A percentile compares a stretch with the other conserved stretches of the same genome.
Evolutionary conservation across 1,140 invertebrate genomes (phyloP).

Genomic region (Latrodectus geometricus): DNA sequence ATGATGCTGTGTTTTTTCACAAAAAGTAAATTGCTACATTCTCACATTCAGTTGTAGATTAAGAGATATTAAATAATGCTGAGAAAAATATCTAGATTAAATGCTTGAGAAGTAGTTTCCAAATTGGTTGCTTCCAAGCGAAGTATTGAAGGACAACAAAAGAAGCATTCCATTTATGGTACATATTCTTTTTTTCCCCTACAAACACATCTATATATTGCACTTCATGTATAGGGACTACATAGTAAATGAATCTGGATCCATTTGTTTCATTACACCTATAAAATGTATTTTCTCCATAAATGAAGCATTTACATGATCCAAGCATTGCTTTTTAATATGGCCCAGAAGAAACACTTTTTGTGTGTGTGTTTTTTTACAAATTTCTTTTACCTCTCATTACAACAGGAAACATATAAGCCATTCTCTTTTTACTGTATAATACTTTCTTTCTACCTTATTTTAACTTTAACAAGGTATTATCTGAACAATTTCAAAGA

Average conservation of each 20-base stretch:
- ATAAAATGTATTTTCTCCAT: too few relatives aligned
- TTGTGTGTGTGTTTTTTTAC: too few relatives aligned
- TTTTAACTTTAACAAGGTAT: too few relatives aligned
- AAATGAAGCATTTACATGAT: too few relatives aligned
- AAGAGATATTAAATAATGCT: conserved; percentile 1
- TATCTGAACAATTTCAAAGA: too few relatives aligned
- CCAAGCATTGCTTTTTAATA: too few relatives aligned
- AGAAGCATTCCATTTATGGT: neutral
- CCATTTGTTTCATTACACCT: too few relatives aligned
- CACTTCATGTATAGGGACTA: neutral
- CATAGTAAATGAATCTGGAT: neutral
- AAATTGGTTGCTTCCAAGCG: neutral
- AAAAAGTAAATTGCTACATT: conserved; percentile 27
- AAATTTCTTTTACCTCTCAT: too few relatives aligned
- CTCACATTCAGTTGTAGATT: conserved; percentile 32
- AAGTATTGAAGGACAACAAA: neutral
- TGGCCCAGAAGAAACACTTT: too few relatives aligned
- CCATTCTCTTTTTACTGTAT: too few relatives aligned
- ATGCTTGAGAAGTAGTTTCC: neutral
- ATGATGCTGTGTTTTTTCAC: conserved; percentile 7
- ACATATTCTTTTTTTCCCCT: neutral
- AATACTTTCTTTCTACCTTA: too few relatives aligned
- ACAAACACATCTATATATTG: neutral
- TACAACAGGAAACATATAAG: too few relatives aligned
- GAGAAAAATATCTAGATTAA: neutral